Evolutionary conservation across 2,113 vertebrate genomes (phyloP), one percentile per base, ranked within the genome.

Genomic region (Anarhynchus alexandrinus): DNA sequence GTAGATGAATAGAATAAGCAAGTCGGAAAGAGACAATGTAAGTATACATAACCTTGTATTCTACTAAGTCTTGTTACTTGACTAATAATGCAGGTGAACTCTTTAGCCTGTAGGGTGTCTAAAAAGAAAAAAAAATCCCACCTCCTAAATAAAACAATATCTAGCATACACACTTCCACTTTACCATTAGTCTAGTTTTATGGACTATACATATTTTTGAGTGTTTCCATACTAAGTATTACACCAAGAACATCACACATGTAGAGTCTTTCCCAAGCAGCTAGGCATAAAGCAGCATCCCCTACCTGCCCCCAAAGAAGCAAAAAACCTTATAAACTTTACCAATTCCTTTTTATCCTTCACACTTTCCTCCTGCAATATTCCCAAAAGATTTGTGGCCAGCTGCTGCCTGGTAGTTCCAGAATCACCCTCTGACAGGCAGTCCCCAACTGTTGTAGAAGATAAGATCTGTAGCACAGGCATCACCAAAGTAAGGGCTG

Each of bases 381-480:
- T 86, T 86, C 64, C 96, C 32, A 99, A 94, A 84, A 99, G 96
- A 58, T 96, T 97, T 54, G 95, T 65, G 74, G 98, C 98, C 90
- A 99, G 83, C 54, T 98, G 96, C 55, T 98, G 98, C 93, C 98
- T 99, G 3, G 97, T 98, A 5, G 65, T 42, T 73, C 97, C 98
- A 6, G 97, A 98, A 64, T 96, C 97, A 16, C 91, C 95, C 49
- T 97, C 95, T 3, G 97, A 96, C 11, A 99, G 86, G 7, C 98
- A 98, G 77, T 99, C 98, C 43, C 98, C 98, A 82, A 99, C 94
- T 22, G 97, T 32, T 7, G 98, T 72, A 58, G 98, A 99, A 92
- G 99, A 99, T 13, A 99, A 92, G 11, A 99, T 98, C 97, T 99
- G 99, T 45, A 99, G 98, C 36, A 99, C 87, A 2, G 99, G 99